phyloP scores from a whole-genome alignment of 2,888 invertebrate species.

The Elegia similella region DNA sequence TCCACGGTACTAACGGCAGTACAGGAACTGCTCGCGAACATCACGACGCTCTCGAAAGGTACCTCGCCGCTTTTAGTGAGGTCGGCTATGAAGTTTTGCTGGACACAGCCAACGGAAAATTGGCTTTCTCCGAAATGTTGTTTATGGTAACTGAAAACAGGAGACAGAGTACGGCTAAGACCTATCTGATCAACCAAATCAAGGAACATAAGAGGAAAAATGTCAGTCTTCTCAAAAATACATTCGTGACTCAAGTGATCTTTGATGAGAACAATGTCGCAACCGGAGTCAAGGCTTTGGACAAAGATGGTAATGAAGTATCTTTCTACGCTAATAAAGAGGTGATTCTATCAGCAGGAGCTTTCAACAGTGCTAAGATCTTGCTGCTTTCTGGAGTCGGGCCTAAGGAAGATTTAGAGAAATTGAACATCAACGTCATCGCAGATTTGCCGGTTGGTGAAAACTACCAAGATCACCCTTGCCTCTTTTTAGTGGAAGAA shows the following conservation, averaged over 20 bases:
- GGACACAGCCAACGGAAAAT: conserved; percentile 33
- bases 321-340: conserved; percentile 28
- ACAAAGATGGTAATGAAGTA: neutral
- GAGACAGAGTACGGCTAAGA: conserved; percentile 34
- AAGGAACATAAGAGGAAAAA: neutral
- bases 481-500: conserved; percentile 35
- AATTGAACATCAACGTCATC: conserved; percentile 47
- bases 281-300: neutral
- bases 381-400: conserved; percentile 75
- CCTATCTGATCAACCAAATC: conserved; percentile 29
- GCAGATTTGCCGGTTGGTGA: conserved; percentile 64
- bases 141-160: conserved; percentile 31
- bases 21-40: neutral
- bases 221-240: neutral
- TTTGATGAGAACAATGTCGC: too few species aligned
- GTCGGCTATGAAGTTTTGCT: conserved; percentile 26
- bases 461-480: conserved; percentile 67
- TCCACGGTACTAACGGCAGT: neutral
- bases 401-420: conserved; percentile 49
- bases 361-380: conserved; percentile 68
- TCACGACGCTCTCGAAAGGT: neutral
- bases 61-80: conserved; percentile 32
- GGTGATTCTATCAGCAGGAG: conserved; percentile 50
- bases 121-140: conserved; percentile 34
- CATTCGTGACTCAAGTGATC: too few species aligned